Percentiles rank a stretch among this genome's conserved stretches.
phyloP scores from a whole-genome alignment of 2,113 vertebrate genomes.

The Suricata suricatta region DNA sequence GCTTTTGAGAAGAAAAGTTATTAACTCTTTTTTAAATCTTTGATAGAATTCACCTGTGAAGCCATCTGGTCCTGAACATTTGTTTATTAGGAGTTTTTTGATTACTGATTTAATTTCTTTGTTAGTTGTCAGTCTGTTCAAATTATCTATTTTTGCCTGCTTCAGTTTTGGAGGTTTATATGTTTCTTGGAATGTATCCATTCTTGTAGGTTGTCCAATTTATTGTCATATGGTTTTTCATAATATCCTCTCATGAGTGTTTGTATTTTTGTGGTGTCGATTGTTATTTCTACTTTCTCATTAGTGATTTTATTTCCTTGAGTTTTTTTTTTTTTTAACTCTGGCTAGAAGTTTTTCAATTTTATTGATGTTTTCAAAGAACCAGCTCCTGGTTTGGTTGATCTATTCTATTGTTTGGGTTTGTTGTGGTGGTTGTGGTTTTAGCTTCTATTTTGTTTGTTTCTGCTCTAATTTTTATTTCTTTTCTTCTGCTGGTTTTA shows the following conservation, averaged over 20 bases:
- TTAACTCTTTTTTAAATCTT: neutral
- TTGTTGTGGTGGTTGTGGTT: neutral
- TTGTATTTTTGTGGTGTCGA: neutral
- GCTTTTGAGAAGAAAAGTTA: neutral
- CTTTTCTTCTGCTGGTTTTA: neutral
- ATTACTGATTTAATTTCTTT: neutral
- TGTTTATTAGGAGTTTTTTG: neutral
- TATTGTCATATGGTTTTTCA: neutral
- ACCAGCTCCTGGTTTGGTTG: neutral
- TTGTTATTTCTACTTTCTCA: neutral
- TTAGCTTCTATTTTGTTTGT: neutral
- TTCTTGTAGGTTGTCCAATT: neutral
- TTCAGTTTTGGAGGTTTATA: too few relatives aligned
- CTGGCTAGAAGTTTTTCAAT: neutral
- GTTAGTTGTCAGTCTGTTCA: too few relatives aligned
- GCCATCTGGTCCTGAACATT: neutral
- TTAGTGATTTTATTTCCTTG: neutral
- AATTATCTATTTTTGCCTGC: too few relatives aligned
- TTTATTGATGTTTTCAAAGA: neutral
- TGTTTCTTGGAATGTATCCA: too few relatives aligned
- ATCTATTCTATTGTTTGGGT: neutral
- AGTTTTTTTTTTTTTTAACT: neutral
- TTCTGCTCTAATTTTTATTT: neutral
- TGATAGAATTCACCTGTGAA: neutral
- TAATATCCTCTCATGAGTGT: neutral